phyloP scores from a whole-genome alignment of 2,113 vertebrate genomes.

The Calonectris borealis region DNA sequence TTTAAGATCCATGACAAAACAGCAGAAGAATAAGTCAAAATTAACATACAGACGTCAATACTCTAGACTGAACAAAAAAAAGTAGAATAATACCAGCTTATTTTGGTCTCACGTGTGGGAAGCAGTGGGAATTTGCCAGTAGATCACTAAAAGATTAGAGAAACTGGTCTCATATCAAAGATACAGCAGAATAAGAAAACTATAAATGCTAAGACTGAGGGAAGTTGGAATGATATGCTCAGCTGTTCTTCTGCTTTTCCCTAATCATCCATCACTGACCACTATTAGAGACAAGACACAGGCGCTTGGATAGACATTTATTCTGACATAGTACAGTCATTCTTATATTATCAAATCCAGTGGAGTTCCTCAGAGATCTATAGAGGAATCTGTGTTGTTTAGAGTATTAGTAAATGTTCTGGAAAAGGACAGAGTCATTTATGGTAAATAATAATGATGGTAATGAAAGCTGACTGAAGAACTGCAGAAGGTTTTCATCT shows the following conservation, averaged over 20 bases:
- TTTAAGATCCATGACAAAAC: background rate
- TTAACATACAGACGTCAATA: background rate
- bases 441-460: background rate
- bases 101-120: background rate
- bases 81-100: background rate
- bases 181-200: background rate
- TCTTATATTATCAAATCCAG: background rate
- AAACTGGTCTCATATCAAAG: background rate
- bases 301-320: background rate
- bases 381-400: background rate
- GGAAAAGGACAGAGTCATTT: background rate
- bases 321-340: background rate
- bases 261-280: too few relatives aligned
- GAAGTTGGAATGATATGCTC: background rate
- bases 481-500: background rate
- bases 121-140: background rate
- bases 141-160: background rate
- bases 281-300: background rate
- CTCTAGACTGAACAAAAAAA: background rate
- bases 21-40: background rate
- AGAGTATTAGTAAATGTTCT: background rate
- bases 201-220: background rate
- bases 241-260: background rate
- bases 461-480: background rate
- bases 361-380: background rate